Evolutionary conservation across 1,140 invertebrate genomes (phyloP).

Genomic region (Catajapyx aquilonaris): DNA sequence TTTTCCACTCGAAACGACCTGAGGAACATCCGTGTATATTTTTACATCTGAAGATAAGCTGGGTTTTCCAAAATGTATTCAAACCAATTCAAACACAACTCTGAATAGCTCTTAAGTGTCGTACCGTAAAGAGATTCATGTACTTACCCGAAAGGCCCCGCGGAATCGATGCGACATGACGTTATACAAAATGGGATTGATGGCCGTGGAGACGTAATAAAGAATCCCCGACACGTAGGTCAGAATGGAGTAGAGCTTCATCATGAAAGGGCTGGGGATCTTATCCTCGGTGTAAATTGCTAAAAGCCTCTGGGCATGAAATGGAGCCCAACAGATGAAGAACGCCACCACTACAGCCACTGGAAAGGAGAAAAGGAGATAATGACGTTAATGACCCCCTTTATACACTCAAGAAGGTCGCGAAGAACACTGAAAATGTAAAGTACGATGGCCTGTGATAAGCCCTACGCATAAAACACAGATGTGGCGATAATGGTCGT

Average conservation of each 20-base stretch:
- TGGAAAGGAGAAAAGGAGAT: conserved; percentile 28
- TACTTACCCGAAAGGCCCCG: neutral
- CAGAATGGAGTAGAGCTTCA: conserved; percentile 13
- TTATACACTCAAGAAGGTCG: too few species aligned
- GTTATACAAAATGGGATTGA: conserved; percentile 26
- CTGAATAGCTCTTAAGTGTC: conserved; percentile 66
- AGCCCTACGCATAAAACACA: too few species aligned
- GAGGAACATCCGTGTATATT: too few species aligned
- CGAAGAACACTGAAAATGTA: too few species aligned
- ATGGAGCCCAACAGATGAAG: conserved; percentile 87
- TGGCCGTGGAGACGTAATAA: conserved; percentile 24
- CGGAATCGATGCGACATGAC: conserved; percentile 9
- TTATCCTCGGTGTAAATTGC: conserved; percentile 40
- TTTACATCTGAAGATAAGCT: too few species aligned
- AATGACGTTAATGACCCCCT: too few species aligned
- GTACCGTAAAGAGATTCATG: conserved; percentile 29
- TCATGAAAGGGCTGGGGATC: conserved; percentile 13
- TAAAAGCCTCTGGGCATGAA: conserved; percentile 64
- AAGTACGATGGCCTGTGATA: too few species aligned
- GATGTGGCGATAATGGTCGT: too few species aligned
- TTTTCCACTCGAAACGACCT: too few species aligned
- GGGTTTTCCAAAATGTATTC: too few species aligned
- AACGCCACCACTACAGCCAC: conserved; percentile 81
- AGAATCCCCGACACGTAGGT: conserved; percentile 23
- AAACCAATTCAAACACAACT: too few species aligned